These are phyloP conservation scores for Oithona nana DNA, from an alignment of 2,888 invertebrate genomes.

Conservation along the genomic window DNA sequence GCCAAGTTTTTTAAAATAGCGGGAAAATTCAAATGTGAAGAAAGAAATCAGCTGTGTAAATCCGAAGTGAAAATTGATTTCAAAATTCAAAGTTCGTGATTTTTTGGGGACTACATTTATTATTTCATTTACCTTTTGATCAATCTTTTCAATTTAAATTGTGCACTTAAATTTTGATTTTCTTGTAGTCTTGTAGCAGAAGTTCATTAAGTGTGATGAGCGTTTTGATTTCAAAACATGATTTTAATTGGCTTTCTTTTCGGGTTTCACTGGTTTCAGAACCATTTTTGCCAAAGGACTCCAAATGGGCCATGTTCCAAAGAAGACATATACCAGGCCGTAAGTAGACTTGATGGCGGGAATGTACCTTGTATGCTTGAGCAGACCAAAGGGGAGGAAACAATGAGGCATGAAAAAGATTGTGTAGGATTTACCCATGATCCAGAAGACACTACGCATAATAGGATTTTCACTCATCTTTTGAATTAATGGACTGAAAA, in stretches of 20 bases:
- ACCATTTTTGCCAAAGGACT: not conserved
- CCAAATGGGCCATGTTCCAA: not conserved
- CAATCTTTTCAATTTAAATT: too few relatives aligned
- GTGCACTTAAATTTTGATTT: too few relatives aligned
- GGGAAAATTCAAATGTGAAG: not conserved
- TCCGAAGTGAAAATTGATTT: too few relatives aligned
- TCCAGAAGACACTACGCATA: conserved; percentile 3
- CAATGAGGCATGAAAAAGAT: conserved; percentile 67
- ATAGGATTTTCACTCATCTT: conserved; percentile 29
- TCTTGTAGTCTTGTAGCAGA: too few relatives aligned
- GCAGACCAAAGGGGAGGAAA: conserved; percentile 48
- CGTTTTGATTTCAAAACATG: not conserved
- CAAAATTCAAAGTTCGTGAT: too few relatives aligned
- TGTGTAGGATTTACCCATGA: conserved; percentile 48
- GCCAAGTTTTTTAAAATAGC: not conserved
- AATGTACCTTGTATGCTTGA: conserved; percentile 25
- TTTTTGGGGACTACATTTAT: too few relatives aligned
- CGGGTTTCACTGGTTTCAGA: not conserved
- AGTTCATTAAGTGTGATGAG: too few relatives aligned
- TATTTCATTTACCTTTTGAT: too few relatives aligned
- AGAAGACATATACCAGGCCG: not conserved
- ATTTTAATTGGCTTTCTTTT: not conserved
- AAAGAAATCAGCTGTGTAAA: too few relatives aligned
- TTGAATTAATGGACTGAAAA: conserved; percentile 27
- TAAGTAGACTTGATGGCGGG: not conserved